Evolutionary conservation across 2,888 invertebrate genomes (phyloP).

Genomic region (Thecocarcelia acutangulata): DNA sequence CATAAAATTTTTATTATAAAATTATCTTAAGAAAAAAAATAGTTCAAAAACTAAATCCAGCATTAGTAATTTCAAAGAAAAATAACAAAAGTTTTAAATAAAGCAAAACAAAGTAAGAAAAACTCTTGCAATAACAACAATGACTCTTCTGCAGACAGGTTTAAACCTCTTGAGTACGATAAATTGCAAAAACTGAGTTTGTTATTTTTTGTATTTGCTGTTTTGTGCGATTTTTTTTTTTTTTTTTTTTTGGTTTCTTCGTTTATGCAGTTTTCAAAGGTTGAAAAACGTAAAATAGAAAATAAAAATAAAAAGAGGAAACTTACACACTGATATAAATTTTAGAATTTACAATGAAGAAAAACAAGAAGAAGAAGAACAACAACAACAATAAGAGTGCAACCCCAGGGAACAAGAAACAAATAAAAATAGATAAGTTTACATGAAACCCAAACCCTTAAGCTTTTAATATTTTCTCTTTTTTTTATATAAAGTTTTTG

Average conservation of each 20-base stretch:
- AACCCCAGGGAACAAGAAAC: slow-evolving; percentile 13
- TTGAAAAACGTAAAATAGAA: not conserved
- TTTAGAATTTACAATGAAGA: slow-evolving; percentile 24
- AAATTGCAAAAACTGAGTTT: slow-evolving; percentile 52
- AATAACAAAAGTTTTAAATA: not conserved
- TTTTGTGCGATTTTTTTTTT: slow-evolving; percentile 2
- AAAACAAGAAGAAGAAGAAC: not conserved
- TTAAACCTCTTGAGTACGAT: slow-evolving; percentile 58
- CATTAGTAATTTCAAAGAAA: not conserved
- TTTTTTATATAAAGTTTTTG: slow-evolving; percentile 7
- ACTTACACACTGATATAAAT: slow-evolving; percentile 10
- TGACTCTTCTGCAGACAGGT: slow-evolving; percentile 56
- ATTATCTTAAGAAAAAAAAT: no score
- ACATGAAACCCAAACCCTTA: not conserved
- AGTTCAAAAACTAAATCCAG: no score
- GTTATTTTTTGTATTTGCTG: slow-evolving; percentile 13
- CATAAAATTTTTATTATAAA: no score
- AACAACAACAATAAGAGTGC: not conserved
- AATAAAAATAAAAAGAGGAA: not conserved
- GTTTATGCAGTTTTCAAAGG: slow-evolving; percentile 21
- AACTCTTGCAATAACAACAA: slow-evolving; percentile 17
- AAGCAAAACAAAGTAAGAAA: not conserved
- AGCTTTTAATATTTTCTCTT: not conserved
- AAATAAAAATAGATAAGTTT: slow-evolving; percentile 18
- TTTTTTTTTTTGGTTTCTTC: not conserved